Conservation (phyloP, 2,888 invertebrate genomes). For the Nasonia oneida region DNA sequence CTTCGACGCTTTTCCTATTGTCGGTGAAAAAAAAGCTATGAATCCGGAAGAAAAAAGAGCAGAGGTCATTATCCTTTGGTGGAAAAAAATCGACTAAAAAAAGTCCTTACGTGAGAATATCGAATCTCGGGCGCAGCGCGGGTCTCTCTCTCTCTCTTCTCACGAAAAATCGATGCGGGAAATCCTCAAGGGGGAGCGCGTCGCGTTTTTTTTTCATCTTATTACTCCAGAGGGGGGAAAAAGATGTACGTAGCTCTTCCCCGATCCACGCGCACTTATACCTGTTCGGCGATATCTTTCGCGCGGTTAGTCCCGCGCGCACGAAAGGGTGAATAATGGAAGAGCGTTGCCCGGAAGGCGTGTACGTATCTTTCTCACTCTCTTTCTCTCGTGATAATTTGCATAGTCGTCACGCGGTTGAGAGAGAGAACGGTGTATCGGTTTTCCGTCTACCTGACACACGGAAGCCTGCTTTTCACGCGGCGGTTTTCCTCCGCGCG, state of each 20-base stretch:
- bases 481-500: neutral
- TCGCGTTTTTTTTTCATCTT: neutral
- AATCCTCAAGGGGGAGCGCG: slow-evolving; percentile 1
- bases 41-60: slow-evolving; percentile 10
- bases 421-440: neutral
- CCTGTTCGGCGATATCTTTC: neutral
- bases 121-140: neutral
- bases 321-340: slow-evolving; percentile 17
- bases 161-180: slow-evolving; percentile 10
- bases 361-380: neutral
- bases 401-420: neutral
- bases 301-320: neutral
- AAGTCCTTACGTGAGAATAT: slow-evolving; percentile 9
- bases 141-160: neutral
- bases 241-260: neutral
- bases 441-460: slow-evolving; percentile 20
- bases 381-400: slow-evolving; percentile 13
- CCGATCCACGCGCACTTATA: neutral
- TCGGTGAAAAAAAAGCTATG: slow-evolving; percentile 3
- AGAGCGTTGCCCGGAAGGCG: neutral
- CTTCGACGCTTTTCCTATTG: neutral
- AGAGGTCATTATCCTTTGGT: slow-evolving; percentile 36
- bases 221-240: neutral
- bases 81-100: slow-evolving; percentile 6
- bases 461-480: neutral